phyloP scores from a whole-genome alignment of 2,888 invertebrate species.

The Phengaris arion region DNA sequence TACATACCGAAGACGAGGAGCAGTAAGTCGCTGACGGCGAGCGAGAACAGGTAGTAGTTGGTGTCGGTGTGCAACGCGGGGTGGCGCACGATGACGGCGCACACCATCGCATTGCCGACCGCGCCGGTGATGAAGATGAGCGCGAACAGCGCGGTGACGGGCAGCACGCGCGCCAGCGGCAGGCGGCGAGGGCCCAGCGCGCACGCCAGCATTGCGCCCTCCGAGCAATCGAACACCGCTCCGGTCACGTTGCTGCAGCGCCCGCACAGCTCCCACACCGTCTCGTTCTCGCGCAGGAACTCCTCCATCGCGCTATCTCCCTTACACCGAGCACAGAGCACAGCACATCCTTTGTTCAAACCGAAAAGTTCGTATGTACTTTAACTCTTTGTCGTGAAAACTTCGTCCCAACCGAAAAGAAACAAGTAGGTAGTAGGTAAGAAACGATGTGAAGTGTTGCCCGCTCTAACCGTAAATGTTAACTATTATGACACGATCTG shows the following conservation, averaged over 20 bases:
- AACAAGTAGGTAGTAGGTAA: too few species aligned
- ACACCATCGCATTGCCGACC: conserved; percentile 90
- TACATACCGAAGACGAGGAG: conserved; percentile 87
- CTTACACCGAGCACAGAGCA: not conserved
- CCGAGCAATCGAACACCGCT: conserved; percentile 75
- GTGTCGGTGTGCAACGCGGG: conserved; percentile 93
- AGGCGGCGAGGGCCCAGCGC: conserved; percentile 82
- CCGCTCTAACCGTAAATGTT: too few species aligned
- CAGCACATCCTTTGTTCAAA: not conserved
- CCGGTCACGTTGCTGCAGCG: conserved; percentile 64
- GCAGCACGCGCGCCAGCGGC: conserved; percentile 75
- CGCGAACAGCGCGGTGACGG: conserved; percentile 85
- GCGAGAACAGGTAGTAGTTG: conserved; percentile 93
- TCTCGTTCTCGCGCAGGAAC: conserved; percentile 57
- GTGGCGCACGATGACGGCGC: conserved; percentile 90
- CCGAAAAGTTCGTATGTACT: too few species aligned
- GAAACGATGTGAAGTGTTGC: too few species aligned
- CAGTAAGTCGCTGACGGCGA: conserved; percentile 91
- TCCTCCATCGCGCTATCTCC: conserved; percentile 45
- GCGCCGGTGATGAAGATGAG: conserved; percentile 90
- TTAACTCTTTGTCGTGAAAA: too few species aligned
- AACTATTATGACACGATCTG: too few species aligned
- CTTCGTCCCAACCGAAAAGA: too few species aligned
- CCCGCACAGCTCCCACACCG: conserved; percentile 48
- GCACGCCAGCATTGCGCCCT: conserved; percentile 79